phyloP scores from a whole-genome alignment of 2,888 invertebrate species.

The Cordylochernes scorpioides region DNA sequence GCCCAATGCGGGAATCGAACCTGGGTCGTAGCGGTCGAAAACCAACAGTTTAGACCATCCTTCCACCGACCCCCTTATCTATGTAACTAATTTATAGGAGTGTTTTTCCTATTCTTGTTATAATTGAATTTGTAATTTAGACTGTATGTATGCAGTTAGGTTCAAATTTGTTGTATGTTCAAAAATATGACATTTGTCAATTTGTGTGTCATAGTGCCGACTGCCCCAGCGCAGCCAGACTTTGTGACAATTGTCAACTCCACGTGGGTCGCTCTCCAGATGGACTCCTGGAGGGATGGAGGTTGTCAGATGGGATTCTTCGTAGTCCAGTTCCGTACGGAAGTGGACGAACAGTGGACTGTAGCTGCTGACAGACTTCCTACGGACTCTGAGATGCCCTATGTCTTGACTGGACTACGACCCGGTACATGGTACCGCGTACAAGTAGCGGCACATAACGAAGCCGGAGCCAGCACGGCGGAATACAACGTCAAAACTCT shows the following conservation, averaged over 20 bases:
- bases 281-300: constrained; percentile 20
- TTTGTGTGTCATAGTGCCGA: constrained; percentile 17
- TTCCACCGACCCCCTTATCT: too few relatives aligned
- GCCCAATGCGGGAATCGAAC: too few relatives aligned
- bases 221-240: constrained; percentile 15
- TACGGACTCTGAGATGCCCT: constrained; percentile 12
- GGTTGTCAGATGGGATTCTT: constrained; percentile 20
- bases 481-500: constrained; percentile 33
- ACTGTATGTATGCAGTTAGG: too few relatives aligned
- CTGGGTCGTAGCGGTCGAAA: too few relatives aligned
- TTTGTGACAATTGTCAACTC: constrained; percentile 19
- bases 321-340: constrained; percentile 19
- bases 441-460: constrained; percentile 33
- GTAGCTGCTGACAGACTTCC: constrained; percentile 17
- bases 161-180: too few relatives aligned
- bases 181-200: too few relatives aligned
- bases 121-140: too few relatives aligned
- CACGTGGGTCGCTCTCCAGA: constrained; percentile 19
- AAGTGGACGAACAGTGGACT: constrained; percentile 7
- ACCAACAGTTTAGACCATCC: too few relatives aligned
- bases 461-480: constrained; percentile 33
- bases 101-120: too few relatives aligned
- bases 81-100: too few relatives aligned
- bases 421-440: constrained; percentile 21
- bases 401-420: constrained; percentile 16